Conservation (phyloP, 1,140 invertebrate species). For the Acromyrmex charruanus region DNA sequence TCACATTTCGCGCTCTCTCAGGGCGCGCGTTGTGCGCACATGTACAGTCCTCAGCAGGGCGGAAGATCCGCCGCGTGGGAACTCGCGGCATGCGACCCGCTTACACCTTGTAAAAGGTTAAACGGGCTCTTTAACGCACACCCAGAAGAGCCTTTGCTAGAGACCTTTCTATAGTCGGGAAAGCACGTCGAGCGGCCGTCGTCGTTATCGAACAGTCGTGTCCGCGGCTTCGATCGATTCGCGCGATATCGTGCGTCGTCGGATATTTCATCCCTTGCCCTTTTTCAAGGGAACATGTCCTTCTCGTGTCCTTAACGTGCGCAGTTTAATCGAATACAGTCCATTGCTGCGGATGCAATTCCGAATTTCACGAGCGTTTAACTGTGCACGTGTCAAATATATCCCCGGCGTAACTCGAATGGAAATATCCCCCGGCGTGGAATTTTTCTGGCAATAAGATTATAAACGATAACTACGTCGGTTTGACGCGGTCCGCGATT, state of each 20-base stretch:
- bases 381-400: neutral
- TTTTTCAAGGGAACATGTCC: constrained; percentile 18
- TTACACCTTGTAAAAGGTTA: constrained; percentile 78
- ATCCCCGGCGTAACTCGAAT: neutral
- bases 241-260: constrained; percentile 61
- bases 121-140: constrained; percentile 80
- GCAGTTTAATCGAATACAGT: neutral
- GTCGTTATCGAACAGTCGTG: constrained; percentile 73
- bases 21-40: constrained; percentile 30
- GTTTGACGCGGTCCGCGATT: neutral
- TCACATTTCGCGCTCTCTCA: constrained; percentile 56
- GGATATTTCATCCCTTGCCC: constrained; percentile 38
- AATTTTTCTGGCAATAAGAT: constrained; percentile 8
- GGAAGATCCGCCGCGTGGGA: constrained; percentile 78
- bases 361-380: constrained; percentile 1
- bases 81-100: constrained; percentile 75
- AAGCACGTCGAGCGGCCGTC: constrained; percentile 69
- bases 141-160: constrained; percentile 56
- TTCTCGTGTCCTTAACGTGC: neutral
- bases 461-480: neutral
- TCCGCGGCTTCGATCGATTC: constrained; percentile 68
- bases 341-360: neutral
- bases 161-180: constrained; percentile 75
- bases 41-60: constrained; percentile 53
- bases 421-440: neutral